phyloP scores from a whole-genome alignment of 2,113 vertebrate species.

The Psittacara wagleri region DNA sequence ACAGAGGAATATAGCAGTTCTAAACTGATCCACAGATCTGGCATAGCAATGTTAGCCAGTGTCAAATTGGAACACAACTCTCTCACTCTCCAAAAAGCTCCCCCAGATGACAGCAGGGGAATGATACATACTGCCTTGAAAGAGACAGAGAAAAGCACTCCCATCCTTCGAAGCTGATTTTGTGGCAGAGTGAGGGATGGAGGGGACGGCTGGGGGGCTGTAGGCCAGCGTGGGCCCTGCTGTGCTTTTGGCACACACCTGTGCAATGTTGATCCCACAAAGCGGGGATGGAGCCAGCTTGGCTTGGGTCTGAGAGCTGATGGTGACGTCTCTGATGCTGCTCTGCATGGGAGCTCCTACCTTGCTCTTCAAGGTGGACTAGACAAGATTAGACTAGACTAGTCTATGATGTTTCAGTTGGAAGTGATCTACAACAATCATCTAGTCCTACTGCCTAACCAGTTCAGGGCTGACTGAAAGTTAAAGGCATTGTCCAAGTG shows the following conservation, averaged over 20 bases:
- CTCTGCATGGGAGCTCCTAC: fast-evolving
- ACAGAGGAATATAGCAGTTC: background rate
- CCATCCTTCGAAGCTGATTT: background rate
- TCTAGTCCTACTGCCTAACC: background rate
- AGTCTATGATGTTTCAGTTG: background rate
- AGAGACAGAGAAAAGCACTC: background rate
- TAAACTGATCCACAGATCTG: background rate
- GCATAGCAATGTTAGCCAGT: background rate
- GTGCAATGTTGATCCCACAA: fast-evolving
- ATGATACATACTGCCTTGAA: background rate
- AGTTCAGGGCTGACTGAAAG: background rate
- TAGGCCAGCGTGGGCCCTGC: background rate
- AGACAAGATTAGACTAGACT: background rate
- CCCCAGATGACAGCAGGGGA: background rate
- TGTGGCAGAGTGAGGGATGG: background rate
- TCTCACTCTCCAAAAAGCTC: background rate
- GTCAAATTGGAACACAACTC: background rate
- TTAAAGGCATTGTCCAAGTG: background rate
- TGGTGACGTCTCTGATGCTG: background rate
- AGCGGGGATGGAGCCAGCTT: background rate
- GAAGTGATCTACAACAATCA: background rate
- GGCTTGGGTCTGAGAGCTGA: background rate
- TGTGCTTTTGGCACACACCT: fast-evolving
- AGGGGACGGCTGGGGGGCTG: fast-evolving
- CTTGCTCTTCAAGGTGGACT: background rate